Evolutionary conservation across 37 sponge, comb jelly and placozoan species (phyloP).

Genomic region (Diacarnus erythraeanus): DNA sequence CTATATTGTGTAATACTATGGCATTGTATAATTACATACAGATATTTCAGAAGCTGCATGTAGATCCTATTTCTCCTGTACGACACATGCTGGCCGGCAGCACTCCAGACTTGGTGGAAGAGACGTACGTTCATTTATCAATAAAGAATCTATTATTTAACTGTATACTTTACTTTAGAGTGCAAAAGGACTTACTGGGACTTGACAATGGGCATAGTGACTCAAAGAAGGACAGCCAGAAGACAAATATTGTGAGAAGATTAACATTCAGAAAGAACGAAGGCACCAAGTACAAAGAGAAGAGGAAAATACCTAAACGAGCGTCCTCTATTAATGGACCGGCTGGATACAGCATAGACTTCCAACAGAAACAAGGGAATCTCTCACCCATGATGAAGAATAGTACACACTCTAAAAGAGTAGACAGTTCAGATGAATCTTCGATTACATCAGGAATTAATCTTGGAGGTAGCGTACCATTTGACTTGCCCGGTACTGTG

Average conservation of each 20-base stretch:
- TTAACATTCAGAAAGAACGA: conserved; percentile 21
- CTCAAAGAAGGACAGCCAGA: background rate
- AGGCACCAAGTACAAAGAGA: background rate
- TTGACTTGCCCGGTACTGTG: conserved; percentile 43
- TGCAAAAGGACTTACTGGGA: background rate
- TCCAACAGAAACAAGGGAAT: background rate
- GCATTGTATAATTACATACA: too few relatives aligned
- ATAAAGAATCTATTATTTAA: too few relatives aligned
- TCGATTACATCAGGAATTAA: conserved; percentile 2
- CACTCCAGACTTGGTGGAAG: conserved; percentile 36
- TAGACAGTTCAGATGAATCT: conserved; percentile 22
- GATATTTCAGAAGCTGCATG: conserved; percentile 5
- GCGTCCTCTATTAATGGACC: conserved; percentile 1
- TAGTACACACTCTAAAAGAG: background rate
- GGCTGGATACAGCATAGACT: background rate
- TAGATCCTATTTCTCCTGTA: background rate
- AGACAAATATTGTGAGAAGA: background rate
- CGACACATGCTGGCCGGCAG: conserved; percentile 34
- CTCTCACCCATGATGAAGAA: background rate
- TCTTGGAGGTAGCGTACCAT: conserved; percentile 51
- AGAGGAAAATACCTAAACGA: conserved; percentile 18
- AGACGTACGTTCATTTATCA: background rate
- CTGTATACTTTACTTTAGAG: too few relatives aligned
- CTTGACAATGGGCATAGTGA: background rate
- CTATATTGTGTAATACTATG: too few relatives aligned